Evolutionary conservation across 2,797 vertebrate genomes (phyloP), one percentile per base, ranked within the genome.

Genomic region (Melanotaenia parkinsoni): DNA sequence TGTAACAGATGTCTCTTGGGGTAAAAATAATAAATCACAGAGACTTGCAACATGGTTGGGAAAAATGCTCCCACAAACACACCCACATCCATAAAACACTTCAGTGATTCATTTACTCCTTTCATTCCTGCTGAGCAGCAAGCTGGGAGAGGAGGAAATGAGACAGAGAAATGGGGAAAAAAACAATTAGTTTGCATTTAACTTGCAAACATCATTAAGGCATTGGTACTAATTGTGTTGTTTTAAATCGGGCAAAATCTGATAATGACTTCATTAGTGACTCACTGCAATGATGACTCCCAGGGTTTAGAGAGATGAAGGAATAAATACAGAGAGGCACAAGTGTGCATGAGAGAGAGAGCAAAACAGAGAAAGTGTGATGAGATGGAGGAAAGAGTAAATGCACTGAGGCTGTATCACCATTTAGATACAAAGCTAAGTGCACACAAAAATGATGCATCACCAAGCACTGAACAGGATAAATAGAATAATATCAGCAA

Each of bases 251-350:
- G 89, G 85, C 73, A 84, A 85, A 92, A 94, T 92, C 90, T 86
- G 91, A 93, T 95, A 95, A 94, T 92, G 94, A 94, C 89, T 93
- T 94, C 92, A 95, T 95, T 95, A 94, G 90, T 66, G 87, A 90
- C 84, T 90, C 72, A 24, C 72, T 78, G 77, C 76, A 90, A 91
- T 87, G 85, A 90, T 88, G 87, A 93, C 88, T 92, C 84, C 76
- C 66, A 82, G 81, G 85, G 83, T 81, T 84, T 79, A 63, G 64
- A 59, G 64, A 70, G 68, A 62, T 80, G 76, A 73, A 72, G 60
- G 61, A 82, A 79, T 74, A 83, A 83, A 82, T 74, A 80, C 61
- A 64, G 58, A 65, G 71, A 78, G 58, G 56, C 43, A 14, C 54
- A 56, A 26, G 62, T 53, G 63, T 63, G 45, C 30, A 3, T 40